phyloP scores from a whole-genome alignment of 2,113 vertebrate genomes.

The Cynopterus brachyotis region DNA sequence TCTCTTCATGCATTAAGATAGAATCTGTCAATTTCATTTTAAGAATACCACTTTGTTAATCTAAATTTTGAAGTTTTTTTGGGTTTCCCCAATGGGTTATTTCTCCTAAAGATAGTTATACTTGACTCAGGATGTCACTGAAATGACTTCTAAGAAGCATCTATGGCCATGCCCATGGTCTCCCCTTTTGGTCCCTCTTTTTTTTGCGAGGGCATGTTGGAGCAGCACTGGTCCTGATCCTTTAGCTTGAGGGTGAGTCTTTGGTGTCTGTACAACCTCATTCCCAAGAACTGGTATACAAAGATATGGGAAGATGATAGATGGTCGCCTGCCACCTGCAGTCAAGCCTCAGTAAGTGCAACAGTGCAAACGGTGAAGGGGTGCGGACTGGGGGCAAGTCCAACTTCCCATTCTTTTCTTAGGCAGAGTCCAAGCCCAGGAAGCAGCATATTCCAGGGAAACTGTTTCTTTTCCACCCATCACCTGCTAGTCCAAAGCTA shows the following conservation, averaged over 20 bases:
- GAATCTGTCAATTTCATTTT: neutral
- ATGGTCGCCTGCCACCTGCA: neutral
- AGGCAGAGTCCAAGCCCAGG: neutral
- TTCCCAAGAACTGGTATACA: neutral
- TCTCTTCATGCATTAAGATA: neutral
- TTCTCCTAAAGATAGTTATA: neutral
- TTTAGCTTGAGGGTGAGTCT: neutral
- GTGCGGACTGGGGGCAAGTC: neutral
- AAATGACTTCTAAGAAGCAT: neutral
- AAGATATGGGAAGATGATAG: neutral
- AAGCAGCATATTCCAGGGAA: neutral
- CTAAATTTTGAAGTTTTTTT: neutral
- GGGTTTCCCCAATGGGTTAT: neutral
- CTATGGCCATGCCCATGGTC: fast-evolving
- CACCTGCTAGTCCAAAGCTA: neutral
- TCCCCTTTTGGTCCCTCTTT: neutral
- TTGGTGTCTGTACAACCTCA: neutral
- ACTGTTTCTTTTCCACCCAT: neutral
- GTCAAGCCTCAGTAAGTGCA: neutral
- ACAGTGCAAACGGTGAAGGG: neutral
- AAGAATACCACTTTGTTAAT: neutral
- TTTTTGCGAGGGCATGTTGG: neutral
- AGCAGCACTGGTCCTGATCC: neutral
- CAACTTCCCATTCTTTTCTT: neutral
- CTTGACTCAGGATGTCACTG: neutral